Conservation (phyloP, 23 tunicate species). For the Ciona savignyi region DNA sequence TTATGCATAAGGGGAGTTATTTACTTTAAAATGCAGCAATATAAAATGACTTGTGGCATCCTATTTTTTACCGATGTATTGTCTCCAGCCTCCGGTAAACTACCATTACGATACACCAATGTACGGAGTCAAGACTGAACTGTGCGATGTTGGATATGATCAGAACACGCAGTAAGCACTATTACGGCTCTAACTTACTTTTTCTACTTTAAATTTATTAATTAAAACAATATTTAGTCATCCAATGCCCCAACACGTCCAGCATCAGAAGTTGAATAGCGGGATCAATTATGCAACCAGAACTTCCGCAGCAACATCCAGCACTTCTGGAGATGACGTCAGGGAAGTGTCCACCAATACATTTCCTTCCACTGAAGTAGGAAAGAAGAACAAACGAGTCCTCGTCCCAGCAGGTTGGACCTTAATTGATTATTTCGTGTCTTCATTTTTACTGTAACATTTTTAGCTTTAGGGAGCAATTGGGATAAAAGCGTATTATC, state of each 20-base stretch:
- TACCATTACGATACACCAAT: neutral
- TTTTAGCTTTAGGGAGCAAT: too few relatives aligned
- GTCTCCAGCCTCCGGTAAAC: neutral
- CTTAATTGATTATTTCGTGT: too few relatives aligned
- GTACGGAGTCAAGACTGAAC: conserved; percentile 4
- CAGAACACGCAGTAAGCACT: neutral
- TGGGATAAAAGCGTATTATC: too few relatives aligned
- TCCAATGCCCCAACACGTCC: neutral
- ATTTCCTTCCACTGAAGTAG: neutral
- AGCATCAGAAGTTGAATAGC: neutral
- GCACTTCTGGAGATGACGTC: neutral
- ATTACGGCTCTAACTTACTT: neutral
- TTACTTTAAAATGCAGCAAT: too few relatives aligned
- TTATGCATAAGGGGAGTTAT: too few relatives aligned
- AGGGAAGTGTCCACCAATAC: neutral
- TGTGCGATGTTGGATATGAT: neutral
- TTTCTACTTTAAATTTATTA: too few relatives aligned
- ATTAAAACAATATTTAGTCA: neutral
- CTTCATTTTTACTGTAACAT: too few relatives aligned
- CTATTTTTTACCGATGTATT: too few relatives aligned
- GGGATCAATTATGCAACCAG: neutral
- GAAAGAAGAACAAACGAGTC: conserved; percentile 21
- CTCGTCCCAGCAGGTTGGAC: conserved; percentile 63
- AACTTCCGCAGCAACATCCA: neutral
- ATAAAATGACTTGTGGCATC: too few relatives aligned